Percentiles rank a stretch among this genome's conserved stretches.
Conservation (phyloP, 2,888 invertebrate species). For the Onthophagus sagittarius region DNA sequence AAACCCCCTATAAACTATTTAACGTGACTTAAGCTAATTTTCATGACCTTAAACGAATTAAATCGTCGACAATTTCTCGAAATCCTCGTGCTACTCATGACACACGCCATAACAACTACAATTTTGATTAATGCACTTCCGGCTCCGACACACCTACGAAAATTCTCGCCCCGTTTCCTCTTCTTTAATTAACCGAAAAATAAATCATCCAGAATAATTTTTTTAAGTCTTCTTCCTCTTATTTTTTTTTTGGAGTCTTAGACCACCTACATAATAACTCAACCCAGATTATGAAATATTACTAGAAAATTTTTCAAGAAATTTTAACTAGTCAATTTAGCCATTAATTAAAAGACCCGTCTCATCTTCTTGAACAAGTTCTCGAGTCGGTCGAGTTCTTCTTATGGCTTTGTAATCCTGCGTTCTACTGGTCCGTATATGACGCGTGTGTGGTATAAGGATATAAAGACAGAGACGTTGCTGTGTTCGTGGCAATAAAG, state of each 20-base stretch:
- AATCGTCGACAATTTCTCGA: not conserved
- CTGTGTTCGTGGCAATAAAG: constrained; percentile 25
- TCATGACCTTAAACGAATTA: not conserved
- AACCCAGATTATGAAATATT: not conserved
- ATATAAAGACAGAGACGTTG: not conserved
- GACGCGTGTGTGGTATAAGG: not conserved
- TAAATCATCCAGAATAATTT: not conserved
- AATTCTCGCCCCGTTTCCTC: not conserved
- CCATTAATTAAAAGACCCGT: not conserved
- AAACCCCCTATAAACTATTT: not conserved
- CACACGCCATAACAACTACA: not conserved
- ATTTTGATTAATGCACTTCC: not conserved
- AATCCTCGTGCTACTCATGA: not conserved
- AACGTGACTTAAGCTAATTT: not conserved
- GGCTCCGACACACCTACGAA: not conserved
- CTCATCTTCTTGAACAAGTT: not conserved
- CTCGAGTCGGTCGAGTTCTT: not conserved
- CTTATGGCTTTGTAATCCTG: not conserved
- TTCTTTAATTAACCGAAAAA: not conserved
- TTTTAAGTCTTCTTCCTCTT: not conserved
- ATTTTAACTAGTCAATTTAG: not conserved
- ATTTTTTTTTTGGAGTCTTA: too few relatives aligned
- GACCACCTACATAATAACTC: not conserved
- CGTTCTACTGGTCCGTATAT: not conserved
- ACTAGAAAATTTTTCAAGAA: not conserved